Base-by-base conservation (phyloP, 2,113 vertebrate genomes). In the Eonycteris spelaea region DNA sequence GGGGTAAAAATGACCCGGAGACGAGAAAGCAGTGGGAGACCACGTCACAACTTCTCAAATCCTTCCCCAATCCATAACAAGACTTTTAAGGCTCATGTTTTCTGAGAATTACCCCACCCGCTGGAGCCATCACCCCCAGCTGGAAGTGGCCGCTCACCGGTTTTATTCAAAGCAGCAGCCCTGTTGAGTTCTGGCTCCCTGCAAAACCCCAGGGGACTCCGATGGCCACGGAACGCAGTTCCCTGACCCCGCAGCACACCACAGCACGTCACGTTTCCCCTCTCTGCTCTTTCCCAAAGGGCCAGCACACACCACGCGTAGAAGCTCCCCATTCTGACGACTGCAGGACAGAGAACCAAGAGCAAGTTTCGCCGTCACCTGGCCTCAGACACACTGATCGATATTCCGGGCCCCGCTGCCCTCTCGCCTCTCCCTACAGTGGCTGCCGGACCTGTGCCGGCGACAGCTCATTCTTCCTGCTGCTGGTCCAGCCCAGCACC, bases 401-500 rank as follows among this genome's bases (percentile, higher is more conserved):
- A 13, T 43, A 53, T 57, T 43, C 22, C 28, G 78, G 61, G 8
- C 8, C 33, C 68, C n/a, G 2, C 0, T 1, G 18, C 48, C 68
- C 4, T 28, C 24, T 22, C 51, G 35, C 14, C 19, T 48, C n/a
- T 71, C n/a, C 35, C 61, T 57, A 3, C 14, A 40, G 7, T 48
- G 35, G 24, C 35, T 0, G 1, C 19, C 8, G 9, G 7, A 7
- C 53, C 74, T 35, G 5, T 35, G 6, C 55, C 67, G 11, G 28
- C 1, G 2, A 7, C 10, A 3, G 35, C 22, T 0, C 48, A 16
- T 73, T 28, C 24, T 14, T 38, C 7, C 9, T 4, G 10, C 15
- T 33, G 19, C 85, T 14, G 13, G 43, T 13, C 21, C 26, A 43
- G 22, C 38, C n/a, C 19, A 65, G 73, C 26, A 21, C 19, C 33